Evolutionary conservation across 2,888 invertebrate species (phyloP).

Genomic region (Orchesellides sinensis): DNA sequence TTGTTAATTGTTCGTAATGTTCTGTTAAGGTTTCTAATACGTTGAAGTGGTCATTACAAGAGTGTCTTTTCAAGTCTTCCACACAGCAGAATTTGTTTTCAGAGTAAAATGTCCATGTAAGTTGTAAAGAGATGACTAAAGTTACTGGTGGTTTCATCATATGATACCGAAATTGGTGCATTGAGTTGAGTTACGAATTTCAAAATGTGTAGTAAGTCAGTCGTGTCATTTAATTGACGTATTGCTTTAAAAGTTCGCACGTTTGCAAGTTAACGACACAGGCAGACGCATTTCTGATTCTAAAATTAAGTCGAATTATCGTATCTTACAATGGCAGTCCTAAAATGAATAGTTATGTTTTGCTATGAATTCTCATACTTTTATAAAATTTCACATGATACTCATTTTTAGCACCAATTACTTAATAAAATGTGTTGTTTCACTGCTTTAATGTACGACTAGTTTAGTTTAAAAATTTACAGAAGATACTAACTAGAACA

Average conservation of each 20-base stretch:
- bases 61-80: conserved; percentile 19
- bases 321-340: too few species aligned
- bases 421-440: too few species aligned
- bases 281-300: too few species aligned
- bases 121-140: background rate
- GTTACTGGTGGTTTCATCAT: background rate
- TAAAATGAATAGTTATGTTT: background rate
- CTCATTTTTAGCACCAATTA: background rate
- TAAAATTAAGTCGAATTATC: too few species aligned
- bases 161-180: too few species aligned
- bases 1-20: background rate
- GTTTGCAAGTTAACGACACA: background rate
- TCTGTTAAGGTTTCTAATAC: background rate
- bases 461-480: too few species aligned
- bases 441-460: too few species aligned
- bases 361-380: conserved; percentile 2
- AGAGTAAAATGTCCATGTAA: background rate
- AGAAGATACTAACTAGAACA: too few species aligned
- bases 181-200: background rate
- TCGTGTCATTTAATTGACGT: background rate
- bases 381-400: background rate
- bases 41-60: too few species aligned
- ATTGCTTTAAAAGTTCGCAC: background rate
- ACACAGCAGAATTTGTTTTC: background rate
- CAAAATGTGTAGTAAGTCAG: background rate